Conservation (phyloP, 2,888 invertebrate species). For the Hypolimnas misippus region DNA sequence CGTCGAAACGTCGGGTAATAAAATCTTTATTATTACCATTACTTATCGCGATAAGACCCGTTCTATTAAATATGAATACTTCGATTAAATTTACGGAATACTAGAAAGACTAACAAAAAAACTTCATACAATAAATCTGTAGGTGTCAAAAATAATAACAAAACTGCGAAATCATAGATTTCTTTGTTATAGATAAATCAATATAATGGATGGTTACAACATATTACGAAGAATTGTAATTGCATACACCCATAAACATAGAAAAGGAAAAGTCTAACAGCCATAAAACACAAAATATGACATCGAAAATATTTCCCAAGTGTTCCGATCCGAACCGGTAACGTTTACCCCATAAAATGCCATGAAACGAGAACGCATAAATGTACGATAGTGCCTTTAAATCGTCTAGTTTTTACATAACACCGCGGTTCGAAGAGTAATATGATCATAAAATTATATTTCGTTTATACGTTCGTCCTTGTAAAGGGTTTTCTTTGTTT, state of each 20-base stretch:
- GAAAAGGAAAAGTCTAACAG: neutral
- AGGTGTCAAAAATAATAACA: too few species aligned
- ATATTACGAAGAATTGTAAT: neutral
- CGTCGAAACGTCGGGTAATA: too few species aligned
- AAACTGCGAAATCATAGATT: too few species aligned
- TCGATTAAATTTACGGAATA: too few species aligned
- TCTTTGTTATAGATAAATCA: too few species aligned
- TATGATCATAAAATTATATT: slow-evolving; percentile 11
- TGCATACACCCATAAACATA: neutral
- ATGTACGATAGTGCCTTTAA: slow-evolving; percentile 15
- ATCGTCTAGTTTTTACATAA: slow-evolving; percentile 25
- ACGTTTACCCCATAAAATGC: slow-evolving; percentile 6
- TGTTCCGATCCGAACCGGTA: neutral
- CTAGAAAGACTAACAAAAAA: too few species aligned
- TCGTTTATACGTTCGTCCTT: neutral
- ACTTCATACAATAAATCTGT: too few species aligned
- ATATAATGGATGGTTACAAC: neutral
- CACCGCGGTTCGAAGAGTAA: neutral
- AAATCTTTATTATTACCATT: too few species aligned
- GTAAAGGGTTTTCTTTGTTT: neutral
- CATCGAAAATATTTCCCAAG: slow-evolving; percentile 4
- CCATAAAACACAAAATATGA: slow-evolving; percentile 1
- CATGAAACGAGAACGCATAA: slow-evolving; percentile 7
- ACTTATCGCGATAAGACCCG: too few species aligned
- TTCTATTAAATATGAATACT: too few species aligned